Evolutionary conservation across 2,888 invertebrate species (phyloP), one percentile per base, ranked within the genome.

Genomic region (Pammene aurita): DNA sequence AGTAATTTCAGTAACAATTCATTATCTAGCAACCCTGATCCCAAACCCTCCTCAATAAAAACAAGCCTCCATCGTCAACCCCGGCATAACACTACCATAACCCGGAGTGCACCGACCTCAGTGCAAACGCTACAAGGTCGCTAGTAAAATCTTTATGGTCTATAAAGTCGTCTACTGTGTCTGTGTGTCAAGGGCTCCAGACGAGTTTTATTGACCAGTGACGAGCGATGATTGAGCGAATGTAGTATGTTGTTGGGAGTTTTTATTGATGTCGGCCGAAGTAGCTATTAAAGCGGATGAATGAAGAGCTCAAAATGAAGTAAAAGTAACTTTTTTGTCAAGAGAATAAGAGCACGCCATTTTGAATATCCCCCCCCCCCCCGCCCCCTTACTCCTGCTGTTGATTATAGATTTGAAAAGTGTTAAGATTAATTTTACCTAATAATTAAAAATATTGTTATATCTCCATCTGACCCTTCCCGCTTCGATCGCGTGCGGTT

Each of bases 121-220:
- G 83, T 90, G 90, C 89, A 92, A 87, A 90, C 91, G 90, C 90
- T 87, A 88, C 90, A 91, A 92, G 92, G 92, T 88, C 88, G 90
- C 90, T 91, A 92, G 92, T 92, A 92, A 92, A 92, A 91, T 91
- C 90, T 92, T 92, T 92, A 92, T 92, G 87, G 90, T 81, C 91
- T 89, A 92, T 92, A 92, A 92, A 92, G 86, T 77, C 87, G 90
- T 88, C 89, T 89, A 87, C 82, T 84, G 87, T 89, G 91, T 90
- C 90, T 90, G 85, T 90, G 80, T 92, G 92, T 92, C 92, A 92
- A 92, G 92, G 91, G 85, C 90, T 85, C 85, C 81, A 89, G 89
- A 87, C 87, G 86, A 77, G 86, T 87, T 89, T 88, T 89, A 89
- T 89, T 88, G 87, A 85, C 87, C 85, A 81, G 79, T 81, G 77